Conservation (phyloP, 2,888 invertebrate species). For the Amiota mariae region DNA sequence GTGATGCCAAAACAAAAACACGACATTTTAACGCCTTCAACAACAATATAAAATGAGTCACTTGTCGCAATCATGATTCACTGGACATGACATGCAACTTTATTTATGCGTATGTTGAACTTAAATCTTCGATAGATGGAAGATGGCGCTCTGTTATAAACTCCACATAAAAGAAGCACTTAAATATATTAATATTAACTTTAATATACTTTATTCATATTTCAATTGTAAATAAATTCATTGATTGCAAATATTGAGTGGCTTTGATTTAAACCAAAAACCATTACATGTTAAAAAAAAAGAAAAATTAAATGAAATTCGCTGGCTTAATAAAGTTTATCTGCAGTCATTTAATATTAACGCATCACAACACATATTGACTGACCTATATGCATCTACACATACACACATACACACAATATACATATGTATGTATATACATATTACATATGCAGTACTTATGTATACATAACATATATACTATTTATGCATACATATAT, state of each 20-base stretch:
- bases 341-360: not conserved
- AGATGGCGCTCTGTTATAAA: too few species aligned
- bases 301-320: slow-evolving; percentile 9
- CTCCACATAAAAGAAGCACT: too few species aligned
- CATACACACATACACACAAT: too few species aligned
- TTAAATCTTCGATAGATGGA: too few species aligned
- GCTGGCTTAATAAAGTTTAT: not conserved
- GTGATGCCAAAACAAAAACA: too few species aligned
- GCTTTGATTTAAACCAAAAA: not conserved
- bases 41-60: not conserved
- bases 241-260: not conserved
- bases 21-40: slow-evolving; percentile 34
- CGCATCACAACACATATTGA: not conserved
- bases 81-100: slow-evolving; percentile 54
- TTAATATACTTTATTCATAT: too few species aligned
- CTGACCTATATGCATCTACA: not conserved
- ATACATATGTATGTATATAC: too few species aligned
- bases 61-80: not conserved
- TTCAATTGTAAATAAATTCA: not conserved
- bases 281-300: not conserved
- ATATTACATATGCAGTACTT: too few species aligned
- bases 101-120: slow-evolving; percentile 66
- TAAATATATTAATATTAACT: too few species aligned
- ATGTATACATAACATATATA: too few species aligned
- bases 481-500: too few species aligned